Conservation (phyloP, 2,888 invertebrate genomes). For the Hypselothyrea guttata region DNA sequence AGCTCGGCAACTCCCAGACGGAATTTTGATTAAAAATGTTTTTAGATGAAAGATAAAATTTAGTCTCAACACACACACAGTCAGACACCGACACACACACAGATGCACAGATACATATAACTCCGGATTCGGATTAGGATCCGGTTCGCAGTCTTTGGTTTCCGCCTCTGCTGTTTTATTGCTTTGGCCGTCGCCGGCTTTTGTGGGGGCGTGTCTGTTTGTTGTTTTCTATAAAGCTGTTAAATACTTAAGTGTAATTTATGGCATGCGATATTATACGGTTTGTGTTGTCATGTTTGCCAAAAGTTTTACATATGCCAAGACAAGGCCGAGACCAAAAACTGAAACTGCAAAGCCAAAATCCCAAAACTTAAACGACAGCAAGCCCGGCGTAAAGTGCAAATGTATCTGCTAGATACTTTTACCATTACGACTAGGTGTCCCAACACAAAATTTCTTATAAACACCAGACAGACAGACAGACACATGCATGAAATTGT, state of each 20-base stretch:
- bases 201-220: constrained; percentile 43
- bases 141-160: constrained; percentile 18
- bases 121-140: constrained; percentile 8
- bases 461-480: constrained; percentile 21
- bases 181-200: constrained; percentile 35
- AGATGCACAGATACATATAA: not conserved
- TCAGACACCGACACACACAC: constrained; percentile 15
- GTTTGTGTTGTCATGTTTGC: constrained; percentile 69
- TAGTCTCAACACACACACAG: constrained; percentile 29
- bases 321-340: constrained; percentile 26
- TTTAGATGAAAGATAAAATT: constrained; percentile 56
- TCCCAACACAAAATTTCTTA: constrained; percentile 52
- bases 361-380: constrained; percentile 58
- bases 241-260: constrained; percentile 76
- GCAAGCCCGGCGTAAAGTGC: constrained; percentile 27
- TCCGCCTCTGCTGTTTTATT: constrained; percentile 43
- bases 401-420: constrained; percentile 39
- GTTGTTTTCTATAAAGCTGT: constrained; percentile 68
- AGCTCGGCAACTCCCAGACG: constrained; percentile 10
- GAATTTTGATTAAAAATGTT: constrained; percentile 69
- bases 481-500: constrained; percentile 36
- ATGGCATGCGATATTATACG: constrained; percentile 75
- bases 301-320: constrained; percentile 71
- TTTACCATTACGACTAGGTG: constrained; percentile 7
- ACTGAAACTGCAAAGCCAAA: constrained; percentile 11